These are phyloP conservation scores for Pheosia gnoma DNA, from an alignment of 2,888 invertebrate species.

Conservation along the genomic window DNA sequence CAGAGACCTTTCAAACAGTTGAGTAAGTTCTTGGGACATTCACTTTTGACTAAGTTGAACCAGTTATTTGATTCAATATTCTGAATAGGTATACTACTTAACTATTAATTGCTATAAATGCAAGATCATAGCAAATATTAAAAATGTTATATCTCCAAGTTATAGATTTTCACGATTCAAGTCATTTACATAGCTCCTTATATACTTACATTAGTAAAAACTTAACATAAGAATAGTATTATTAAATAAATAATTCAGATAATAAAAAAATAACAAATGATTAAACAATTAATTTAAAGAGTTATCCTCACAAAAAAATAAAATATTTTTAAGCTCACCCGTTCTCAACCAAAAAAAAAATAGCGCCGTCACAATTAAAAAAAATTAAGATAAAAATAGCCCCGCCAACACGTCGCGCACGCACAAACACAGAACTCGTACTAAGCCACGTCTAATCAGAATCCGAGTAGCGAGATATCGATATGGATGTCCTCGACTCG, in stretches of 20 bases:
- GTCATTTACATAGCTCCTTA: too few relatives aligned
- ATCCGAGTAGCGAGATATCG: constrained; percentile 43
- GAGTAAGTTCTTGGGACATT: too few relatives aligned
- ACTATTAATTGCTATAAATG: too few relatives aligned
- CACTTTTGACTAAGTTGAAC: too few relatives aligned
- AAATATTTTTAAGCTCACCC: constrained; percentile 22
- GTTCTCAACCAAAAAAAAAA: constrained; percentile 3
- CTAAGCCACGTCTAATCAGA: constrained; percentile 56
- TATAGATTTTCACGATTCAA: too few relatives aligned
- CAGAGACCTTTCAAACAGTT: too few relatives aligned
- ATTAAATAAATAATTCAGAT: not conserved
- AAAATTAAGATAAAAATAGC: constrained; percentile 19
- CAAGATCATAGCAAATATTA: too few relatives aligned
- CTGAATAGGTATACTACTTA: too few relatives aligned
- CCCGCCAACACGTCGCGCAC: constrained; percentile 60
- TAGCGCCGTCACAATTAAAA: constrained; percentile 22
- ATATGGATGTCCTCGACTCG: constrained; percentile 49
- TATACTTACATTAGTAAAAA: too few relatives aligned
- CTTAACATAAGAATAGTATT: too few relatives aligned
- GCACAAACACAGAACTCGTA: constrained; percentile 69
- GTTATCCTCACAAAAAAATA: constrained; percentile 3
- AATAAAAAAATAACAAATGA: not conserved
- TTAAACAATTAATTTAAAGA: not conserved
- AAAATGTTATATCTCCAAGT: too few relatives aligned
- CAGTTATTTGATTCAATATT: too few relatives aligned